Evolutionary conservation across 2,113 vertebrate species (phyloP).

Genomic region (Forbesichthys agassizii): DNA sequence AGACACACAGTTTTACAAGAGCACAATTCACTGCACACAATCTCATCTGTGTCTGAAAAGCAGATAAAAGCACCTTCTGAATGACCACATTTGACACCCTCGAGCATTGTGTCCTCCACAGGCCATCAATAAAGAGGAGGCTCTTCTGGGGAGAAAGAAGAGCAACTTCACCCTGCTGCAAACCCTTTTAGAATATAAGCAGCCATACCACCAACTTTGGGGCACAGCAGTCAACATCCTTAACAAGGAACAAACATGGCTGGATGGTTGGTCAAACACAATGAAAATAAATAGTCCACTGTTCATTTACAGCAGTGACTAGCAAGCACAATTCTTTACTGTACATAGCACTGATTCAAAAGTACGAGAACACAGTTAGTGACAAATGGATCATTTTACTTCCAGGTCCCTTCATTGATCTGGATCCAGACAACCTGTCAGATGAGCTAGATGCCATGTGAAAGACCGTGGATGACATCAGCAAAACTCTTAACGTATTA

Average conservation of each 20-base stretch:
- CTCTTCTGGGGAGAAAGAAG: conserved; percentile 81
- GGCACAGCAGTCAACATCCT: conserved; percentile 81
- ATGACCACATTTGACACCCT: neutral
- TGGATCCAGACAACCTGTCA: conserved; percentile 83
- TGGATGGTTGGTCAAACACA: conserved; percentile 79
- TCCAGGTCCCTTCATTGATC: conserved; percentile 76
- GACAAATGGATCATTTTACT: neutral
- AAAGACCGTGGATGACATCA: conserved; percentile 83
- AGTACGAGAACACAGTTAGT: too few species aligned
- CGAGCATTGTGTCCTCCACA: conserved; percentile 56
- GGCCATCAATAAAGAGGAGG: conserved; percentile 88
- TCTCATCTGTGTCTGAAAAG: neutral
- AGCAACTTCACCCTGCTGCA: conserved; percentile 84
- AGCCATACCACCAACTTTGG: conserved; percentile 89
- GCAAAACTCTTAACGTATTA: conserved; percentile 54
- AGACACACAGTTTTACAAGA: neutral
- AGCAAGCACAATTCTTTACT: neutral
- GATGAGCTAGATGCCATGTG: conserved; percentile 86
- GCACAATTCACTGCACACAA: neutral
- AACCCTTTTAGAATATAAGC: conserved; percentile 76
- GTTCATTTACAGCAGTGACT: too few species aligned
- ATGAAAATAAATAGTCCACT: too few species aligned
- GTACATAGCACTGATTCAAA: too few species aligned
- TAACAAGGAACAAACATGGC: conserved; percentile 85
- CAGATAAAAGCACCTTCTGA: neutral